phyloP scores from a whole-genome alignment of 1,140 invertebrate species.

The Vanessa atalanta region DNA sequence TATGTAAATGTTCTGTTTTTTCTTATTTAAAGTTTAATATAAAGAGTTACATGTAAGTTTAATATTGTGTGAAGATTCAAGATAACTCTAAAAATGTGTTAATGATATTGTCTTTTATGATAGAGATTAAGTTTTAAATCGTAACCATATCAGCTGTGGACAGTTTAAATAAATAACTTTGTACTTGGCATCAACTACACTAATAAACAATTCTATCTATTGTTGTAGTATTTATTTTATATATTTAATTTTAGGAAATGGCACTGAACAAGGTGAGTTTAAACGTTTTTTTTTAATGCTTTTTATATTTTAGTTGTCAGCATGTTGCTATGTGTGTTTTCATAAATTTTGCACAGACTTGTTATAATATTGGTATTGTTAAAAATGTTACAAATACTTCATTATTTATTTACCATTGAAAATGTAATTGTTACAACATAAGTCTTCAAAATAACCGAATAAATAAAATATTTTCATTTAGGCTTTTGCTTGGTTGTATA shows the following conservation, averaged over 20 bases:
- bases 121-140: constrained; percentile 24
- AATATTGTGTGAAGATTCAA: constrained; percentile 30
- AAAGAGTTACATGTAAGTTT: constrained; percentile 22
- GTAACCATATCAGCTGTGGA: constrained; percentile 13
- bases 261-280: constrained; percentile 39
- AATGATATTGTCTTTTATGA: constrained; percentile 28
- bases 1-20: constrained; percentile 39
- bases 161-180: constrained; percentile 34
- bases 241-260: constrained; percentile 33
- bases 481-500: no score
- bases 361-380: no score
- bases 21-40: constrained; percentile 34
- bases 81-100: constrained; percentile 34
- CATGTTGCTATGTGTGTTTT: constrained; percentile 49
- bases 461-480: no score
- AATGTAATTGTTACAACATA: no score
- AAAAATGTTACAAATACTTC: no score
- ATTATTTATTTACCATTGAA: no score
- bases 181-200: constrained; percentile 53
- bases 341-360: constrained; percentile 5
- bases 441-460: no score
- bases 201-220: constrained; percentile 67
- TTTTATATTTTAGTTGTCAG: constrained; percentile 54
- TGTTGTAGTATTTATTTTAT: constrained; percentile 54
- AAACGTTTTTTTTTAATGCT: constrained; percentile 42